phyloP scores from a whole-genome alignment of 2,797 vertebrate species.

The Thaleichthys pacificus region DNA sequence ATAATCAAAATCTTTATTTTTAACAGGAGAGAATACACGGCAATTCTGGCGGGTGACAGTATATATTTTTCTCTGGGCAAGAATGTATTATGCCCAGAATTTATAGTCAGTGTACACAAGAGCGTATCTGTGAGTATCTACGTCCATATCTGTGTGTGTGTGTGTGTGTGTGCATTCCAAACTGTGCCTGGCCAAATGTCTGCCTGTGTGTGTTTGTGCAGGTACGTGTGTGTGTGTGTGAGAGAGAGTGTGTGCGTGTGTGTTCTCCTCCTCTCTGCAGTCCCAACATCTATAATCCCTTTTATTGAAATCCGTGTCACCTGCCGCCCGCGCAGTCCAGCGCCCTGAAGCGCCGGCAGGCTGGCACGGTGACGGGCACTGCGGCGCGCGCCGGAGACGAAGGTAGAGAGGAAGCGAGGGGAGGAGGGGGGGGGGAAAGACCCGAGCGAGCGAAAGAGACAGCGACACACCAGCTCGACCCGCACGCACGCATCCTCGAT shows the following conservation, averaged over 20 bases:
- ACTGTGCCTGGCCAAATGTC: conserved; percentile 1
- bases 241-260: conserved; percentile 37
- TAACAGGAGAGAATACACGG: too few relatives aligned
- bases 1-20: too few relatives aligned
- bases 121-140: neutral
- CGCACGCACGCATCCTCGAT: too few relatives aligned
- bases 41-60: neutral
- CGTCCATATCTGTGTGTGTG: neutral
- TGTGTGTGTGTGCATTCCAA: neutral
- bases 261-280: conserved; percentile 67
- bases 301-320: conserved; percentile 83
- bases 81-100: neutral
- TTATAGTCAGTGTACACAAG: neutral
- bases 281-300: conserved; percentile 78
- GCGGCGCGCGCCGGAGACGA: conserved; percentile 44
- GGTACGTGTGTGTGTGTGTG: conserved; percentile 41
- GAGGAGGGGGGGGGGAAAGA: conserved; percentile 47
- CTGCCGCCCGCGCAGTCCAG: conserved; percentile 77
- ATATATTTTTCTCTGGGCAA: neutral
- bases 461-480: conserved; percentile 13
- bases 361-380: conserved; percentile 70
- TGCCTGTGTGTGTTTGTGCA: conserved; percentile 24
- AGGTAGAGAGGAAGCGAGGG: neutral
- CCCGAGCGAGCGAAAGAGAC: conserved; percentile 53
- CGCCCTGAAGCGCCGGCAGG: conserved; percentile 72